Base-by-base conservation (phyloP, 1,140 invertebrate species). In the Nixonia krombeini region DNA sequence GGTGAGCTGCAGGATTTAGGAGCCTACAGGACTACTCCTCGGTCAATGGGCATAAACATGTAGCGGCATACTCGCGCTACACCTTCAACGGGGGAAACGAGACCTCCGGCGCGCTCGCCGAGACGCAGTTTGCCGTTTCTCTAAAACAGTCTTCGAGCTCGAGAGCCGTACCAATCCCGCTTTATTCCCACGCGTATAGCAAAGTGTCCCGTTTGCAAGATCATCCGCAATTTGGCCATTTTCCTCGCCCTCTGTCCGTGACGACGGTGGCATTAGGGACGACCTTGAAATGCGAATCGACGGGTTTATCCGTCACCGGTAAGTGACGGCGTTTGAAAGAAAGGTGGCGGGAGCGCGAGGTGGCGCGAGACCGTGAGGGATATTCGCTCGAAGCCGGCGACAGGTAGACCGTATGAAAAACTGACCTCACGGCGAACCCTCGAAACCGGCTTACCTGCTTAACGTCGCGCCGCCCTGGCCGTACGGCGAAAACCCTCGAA, bases 1-100 rank as follows among this genome's bases (percentile, higher is more conserved):
- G 79, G 73, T 65, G 51, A 46, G 59, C 73, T 73, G 77, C 70
- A 52, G 74, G 76, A 72, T 78, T 78, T 77, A 72, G 71, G 59
- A 71, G 57, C 66, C 73, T 70, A 74, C 67, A 76, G 76, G 72
- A 73, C 70, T 75, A 70, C 72, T 73, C 73, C 76, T 2, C 8
- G 8, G 29, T 8, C 8, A 31, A 65, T 78, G 2, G 29, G 29
- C 25, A 37, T 26, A 50, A 50, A 38, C 21, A 7, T 40, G 18
- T 37, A 38, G 8, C 6, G 31, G 10, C 6, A 38, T 58, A 53
- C 21, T 57, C 41, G 45, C 58, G 44, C 68, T 76, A 69, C 73
- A 76, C 76, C 73, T 73, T 76, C 72, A n/a, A 78, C 71, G 66
- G 71, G 70, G 63, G 69, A 61, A 25, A 10, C 17, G 37, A 40